Evolutionary conservation across 2,797 vertebrate species (phyloP).

Genomic region (Sebastes cheni): DNA sequence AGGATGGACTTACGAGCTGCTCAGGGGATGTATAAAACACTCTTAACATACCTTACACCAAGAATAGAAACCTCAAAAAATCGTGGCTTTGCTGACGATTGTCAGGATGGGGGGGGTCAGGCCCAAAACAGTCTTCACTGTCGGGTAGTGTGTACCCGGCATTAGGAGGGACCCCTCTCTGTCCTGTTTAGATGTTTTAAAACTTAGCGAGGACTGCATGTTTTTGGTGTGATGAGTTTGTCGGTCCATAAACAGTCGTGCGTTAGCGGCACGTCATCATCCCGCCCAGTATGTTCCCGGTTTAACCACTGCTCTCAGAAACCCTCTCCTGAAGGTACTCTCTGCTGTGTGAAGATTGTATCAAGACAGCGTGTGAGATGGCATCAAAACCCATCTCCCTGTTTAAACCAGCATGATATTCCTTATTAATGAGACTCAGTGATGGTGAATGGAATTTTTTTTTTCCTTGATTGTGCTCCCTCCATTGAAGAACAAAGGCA

Average conservation of each 20-base stretch:
- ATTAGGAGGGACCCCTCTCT: too few relatives aligned
- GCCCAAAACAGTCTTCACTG: too few relatives aligned
- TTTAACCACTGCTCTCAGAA: not conserved
- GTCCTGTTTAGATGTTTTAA: not conserved
- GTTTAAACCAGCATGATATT: constrained; percentile 30
- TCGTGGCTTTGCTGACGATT: too few relatives aligned
- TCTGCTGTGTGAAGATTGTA: constrained; percentile 13
- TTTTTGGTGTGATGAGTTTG: not conserved
- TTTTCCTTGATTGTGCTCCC: constrained; percentile 21
- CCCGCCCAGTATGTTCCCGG: not conserved
- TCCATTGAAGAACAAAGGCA: constrained; percentile 41
- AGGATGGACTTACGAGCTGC: too few relatives aligned
- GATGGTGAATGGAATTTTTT: constrained; percentile 31
- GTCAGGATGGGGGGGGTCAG: too few relatives aligned
- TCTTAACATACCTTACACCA: too few relatives aligned
- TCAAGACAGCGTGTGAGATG: not conserved
- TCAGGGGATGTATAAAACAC: too few relatives aligned
- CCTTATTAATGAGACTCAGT: constrained; percentile 42
- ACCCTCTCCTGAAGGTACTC: not conserved
- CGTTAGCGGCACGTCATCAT: not conserved
- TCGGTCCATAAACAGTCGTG: not conserved
- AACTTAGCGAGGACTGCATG: not conserved
- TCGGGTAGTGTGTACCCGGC: too few relatives aligned
- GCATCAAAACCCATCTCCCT: constrained; percentile 27
- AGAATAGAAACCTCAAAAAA: too few relatives aligned